A percentile compares a stretch with the other conserved stretches of the same genome.
Evolutionary conservation across 2,888 invertebrate genomes (phyloP).

Genomic region (Linyphia triangularis): DNA sequence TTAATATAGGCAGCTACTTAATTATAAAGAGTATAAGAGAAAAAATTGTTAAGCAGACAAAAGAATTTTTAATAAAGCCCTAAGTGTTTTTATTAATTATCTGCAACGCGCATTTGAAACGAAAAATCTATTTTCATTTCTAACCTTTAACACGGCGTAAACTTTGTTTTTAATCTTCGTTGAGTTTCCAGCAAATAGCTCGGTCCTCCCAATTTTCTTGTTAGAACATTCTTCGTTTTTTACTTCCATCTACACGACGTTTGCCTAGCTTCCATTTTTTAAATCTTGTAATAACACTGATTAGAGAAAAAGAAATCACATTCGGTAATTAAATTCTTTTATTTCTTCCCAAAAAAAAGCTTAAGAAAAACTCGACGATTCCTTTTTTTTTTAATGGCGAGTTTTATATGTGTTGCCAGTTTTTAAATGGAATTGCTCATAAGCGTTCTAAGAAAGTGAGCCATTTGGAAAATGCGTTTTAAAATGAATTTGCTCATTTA

Average conservation of each 20-base stretch:
- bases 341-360: neutral
- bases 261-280: conserved; percentile 14
- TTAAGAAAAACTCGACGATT: conserved; percentile 4
- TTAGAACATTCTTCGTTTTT: neutral
- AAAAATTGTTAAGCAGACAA: conserved; percentile 3
- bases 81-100: conserved; percentile 69
- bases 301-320: conserved; percentile 46
- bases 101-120: conserved; percentile 45
- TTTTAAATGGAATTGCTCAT: conserved; percentile 51
- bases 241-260: neutral
- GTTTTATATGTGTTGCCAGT: conserved; percentile 25
- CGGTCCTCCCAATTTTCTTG: conserved; percentile 27
- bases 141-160: conserved; percentile 12
- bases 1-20: neutral
- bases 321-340: conserved; percentile 67
- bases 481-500: conserved; percentile 58
- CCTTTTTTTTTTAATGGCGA: conserved; percentile 21
- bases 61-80: conserved; percentile 50
- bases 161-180: neutral
- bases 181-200: conserved; percentile 19
- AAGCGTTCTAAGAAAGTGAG: conserved; percentile 28
- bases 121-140: conserved; percentile 30
- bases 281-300: conserved; percentile 61
- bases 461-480: conserved; percentile 59
- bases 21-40: neutral